phyloP scores from a whole-genome alignment of 2,113 vertebrate species.

The Corynorhinus townsendii region DNA sequence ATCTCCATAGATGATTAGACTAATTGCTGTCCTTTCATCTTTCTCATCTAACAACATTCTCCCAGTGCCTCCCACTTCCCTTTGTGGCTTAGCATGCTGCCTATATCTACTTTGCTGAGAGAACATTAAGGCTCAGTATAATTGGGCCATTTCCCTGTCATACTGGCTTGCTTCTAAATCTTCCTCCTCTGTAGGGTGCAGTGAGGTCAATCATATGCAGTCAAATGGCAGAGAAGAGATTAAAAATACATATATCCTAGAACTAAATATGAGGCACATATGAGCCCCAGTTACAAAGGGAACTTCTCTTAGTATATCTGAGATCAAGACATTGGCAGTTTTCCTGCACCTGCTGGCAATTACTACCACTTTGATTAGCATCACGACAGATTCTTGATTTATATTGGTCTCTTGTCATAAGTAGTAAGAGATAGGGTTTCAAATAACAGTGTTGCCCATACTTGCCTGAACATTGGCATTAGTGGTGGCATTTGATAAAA shows the following conservation, averaged over 20 bases:
- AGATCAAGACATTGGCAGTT: not conserved
- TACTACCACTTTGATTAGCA: not conserved
- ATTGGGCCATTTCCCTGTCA: slow-evolving; percentile 81
- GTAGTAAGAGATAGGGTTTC: not conserved
- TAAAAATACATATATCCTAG: slow-evolving; percentile 46
- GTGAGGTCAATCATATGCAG: slow-evolving; percentile 77
- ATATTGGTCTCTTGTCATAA: not conserved
- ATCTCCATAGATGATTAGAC: slow-evolving; percentile 75
- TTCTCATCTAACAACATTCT: slow-evolving; percentile 60
- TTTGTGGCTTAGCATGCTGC: slow-evolving; percentile 69
- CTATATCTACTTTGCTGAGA: slow-evolving; percentile 68
- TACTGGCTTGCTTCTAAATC: slow-evolving; percentile 79
- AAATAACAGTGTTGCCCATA: not conserved
- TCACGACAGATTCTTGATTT: not conserved
- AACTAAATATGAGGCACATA: slow-evolving; percentile 59
- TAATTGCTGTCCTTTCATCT: slow-evolving; percentile 80
- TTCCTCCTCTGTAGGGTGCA: slow-evolving; percentile 74
- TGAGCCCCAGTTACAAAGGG: slow-evolving; percentile 11
- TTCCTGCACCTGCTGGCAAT: slow-evolving; percentile 25
- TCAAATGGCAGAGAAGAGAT: slow-evolving; percentile 78
- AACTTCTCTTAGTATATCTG: slow-evolving; percentile 38
- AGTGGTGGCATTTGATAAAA: not conserved
- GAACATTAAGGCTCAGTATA: slow-evolving; percentile 79
- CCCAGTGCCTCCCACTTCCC: slow-evolving; percentile 55
- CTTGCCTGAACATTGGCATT: not conserved